These are phyloP conservation scores for Sceloporus tristichus DNA, from an alignment of 2,113 vertebrate species.

Conservation along the genomic window DNA sequence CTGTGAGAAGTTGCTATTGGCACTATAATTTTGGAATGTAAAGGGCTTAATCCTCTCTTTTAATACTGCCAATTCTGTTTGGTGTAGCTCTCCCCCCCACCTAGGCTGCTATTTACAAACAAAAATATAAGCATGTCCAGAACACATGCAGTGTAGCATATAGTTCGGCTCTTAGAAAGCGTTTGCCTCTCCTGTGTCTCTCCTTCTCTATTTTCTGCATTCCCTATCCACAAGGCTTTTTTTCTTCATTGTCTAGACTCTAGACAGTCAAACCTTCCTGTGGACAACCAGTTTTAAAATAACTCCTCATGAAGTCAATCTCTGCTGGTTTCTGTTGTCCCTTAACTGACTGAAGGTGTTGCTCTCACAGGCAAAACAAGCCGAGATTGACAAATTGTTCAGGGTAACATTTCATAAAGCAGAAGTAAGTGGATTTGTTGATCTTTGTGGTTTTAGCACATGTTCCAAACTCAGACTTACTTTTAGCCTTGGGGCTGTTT, in stretches of 20 bases:
- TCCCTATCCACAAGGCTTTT: conserved; percentile 20
- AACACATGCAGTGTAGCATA: background rate
- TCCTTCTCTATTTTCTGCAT: background rate
- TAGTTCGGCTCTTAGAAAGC: background rate
- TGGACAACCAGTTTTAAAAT: conserved; percentile 11
- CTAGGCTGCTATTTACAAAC: background rate
- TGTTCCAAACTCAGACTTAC: background rate
- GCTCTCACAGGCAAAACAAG: background rate
- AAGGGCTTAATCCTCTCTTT: background rate
- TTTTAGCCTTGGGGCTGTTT: background rate
- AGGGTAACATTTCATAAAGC: background rate
- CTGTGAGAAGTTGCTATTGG: background rate
- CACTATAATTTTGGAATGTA: background rate
- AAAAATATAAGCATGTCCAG: background rate
- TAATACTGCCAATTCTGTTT: background rate
- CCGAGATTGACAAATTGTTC: background rate
- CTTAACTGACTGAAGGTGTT: background rate
- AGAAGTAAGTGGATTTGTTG: conserved; percentile 4
- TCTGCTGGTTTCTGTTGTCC: conserved; percentile 29
- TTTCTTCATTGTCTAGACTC: conserved; percentile 31
- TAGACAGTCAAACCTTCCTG: background rate
- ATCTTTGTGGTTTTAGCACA: background rate
- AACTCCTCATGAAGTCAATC: conserved; percentile 15
- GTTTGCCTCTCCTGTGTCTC: background rate
- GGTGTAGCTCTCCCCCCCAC: background rate